These are phyloP conservation scores for Cosmia trapezina DNA, from an alignment of 2,888 invertebrate species.

Conservation along the genomic window DNA sequence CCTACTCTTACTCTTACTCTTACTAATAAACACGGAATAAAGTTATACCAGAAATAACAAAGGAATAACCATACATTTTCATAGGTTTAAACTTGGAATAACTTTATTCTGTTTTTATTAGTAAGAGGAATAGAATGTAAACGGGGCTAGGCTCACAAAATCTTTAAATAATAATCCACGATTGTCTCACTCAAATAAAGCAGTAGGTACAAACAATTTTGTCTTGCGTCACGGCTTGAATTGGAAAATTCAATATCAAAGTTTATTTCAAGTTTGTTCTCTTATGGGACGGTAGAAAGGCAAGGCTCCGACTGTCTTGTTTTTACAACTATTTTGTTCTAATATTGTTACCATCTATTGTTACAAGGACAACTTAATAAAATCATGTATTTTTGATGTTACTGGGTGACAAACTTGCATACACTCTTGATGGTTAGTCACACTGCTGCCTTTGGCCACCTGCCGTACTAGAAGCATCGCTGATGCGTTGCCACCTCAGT, in stretches of 20 bases:
- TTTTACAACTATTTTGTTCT: constrained; percentile 1
- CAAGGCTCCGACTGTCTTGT: background rate
- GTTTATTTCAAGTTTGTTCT: constrained; percentile 63
- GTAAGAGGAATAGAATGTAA: too few species aligned
- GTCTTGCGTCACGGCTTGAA: constrained; percentile 60
- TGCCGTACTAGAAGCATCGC: background rate
- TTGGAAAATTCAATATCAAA: constrained; percentile 67
- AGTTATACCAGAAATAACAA: too few species aligned
- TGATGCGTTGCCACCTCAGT: background rate
- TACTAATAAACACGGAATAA: too few species aligned
- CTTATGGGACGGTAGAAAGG: constrained; percentile 36
- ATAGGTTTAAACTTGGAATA: too few species aligned
- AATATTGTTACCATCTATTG: background rate
- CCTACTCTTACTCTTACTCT: too few species aligned
- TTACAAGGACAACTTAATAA: background rate
- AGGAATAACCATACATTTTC: too few species aligned
- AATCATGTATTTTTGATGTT: background rate
- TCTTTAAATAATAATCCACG: constrained; percentile 22
- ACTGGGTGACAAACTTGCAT: too few species aligned
- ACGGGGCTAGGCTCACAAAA: background rate
- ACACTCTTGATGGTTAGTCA: background rate
- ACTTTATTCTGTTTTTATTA: too few species aligned
- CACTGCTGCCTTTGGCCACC: too few species aligned
- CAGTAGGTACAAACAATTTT: constrained; percentile 50
- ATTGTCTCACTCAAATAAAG: constrained; percentile 42